These are phyloP conservation scores for Agrotis segetum DNA, from an alignment of 2,888 invertebrate species.

Conservation along the genomic window DNA sequence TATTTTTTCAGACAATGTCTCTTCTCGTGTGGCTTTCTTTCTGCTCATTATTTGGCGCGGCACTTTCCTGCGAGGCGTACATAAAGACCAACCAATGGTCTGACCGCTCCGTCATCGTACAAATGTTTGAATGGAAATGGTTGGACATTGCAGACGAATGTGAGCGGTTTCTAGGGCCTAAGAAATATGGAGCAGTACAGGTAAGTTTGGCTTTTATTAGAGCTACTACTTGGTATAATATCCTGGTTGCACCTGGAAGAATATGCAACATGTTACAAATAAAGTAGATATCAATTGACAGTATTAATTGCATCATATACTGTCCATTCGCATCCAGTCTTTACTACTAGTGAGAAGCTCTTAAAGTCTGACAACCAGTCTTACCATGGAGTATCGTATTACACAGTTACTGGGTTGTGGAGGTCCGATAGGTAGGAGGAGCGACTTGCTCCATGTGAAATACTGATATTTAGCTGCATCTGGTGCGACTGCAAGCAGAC, in stretches of 20 bases:
- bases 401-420: no score
- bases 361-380: no score
- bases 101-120: slow-evolving; percentile 93
- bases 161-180: slow-evolving; percentile 93
- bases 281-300: no score
- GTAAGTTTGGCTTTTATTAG: slow-evolving; percentile 76
- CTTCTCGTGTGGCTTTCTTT: slow-evolving; percentile 25
- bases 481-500: no score
- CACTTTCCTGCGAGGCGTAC: slow-evolving; percentile 22
- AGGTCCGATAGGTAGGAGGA: no score
- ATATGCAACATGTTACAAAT: neutral
- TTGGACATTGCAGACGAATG: slow-evolving; percentile 95
- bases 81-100: slow-evolving; percentile 83
- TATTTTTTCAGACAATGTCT: slow-evolving; percentile 44
- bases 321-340: no score
- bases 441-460: no score
- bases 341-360: no score
- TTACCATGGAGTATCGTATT: no score
- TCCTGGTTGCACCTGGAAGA: neutral
- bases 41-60: slow-evolving; percentile 28
- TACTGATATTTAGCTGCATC: no score
- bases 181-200: slow-evolving; percentile 94
- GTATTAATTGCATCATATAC: no score
- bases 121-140: slow-evolving; percentile 96
- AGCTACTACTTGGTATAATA: neutral